Conservation (phyloP, 2,888 invertebrate species). For the Philonicus albiceps region DNA sequence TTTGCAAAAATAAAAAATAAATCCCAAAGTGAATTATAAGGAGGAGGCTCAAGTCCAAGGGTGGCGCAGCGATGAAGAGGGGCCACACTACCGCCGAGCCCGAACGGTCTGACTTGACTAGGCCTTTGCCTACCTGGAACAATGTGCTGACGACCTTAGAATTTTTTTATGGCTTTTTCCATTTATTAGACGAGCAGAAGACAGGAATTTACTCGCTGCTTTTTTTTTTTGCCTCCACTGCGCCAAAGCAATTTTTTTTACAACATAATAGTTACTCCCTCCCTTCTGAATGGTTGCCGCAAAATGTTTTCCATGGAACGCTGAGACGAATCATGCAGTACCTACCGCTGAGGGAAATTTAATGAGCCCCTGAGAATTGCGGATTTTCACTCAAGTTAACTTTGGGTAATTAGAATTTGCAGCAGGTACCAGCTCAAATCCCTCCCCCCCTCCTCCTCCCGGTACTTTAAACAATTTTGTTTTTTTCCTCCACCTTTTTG, state of each 20-base stretch:
- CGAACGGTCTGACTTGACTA: background rate
- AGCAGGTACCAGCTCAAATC: background rate
- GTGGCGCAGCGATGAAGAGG: background rate
- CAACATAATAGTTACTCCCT: background rate
- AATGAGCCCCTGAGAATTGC: conserved; percentile 7
- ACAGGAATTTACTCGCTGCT: background rate
- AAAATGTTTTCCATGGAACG: background rate
- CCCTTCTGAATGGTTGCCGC: background rate
- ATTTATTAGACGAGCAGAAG: conserved; percentile 23
- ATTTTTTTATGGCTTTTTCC: conserved; percentile 8
- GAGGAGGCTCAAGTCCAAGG: background rate
- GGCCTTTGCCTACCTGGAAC: conserved; percentile 1
- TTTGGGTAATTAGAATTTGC: conserved; percentile 22
- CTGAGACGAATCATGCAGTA: background rate
- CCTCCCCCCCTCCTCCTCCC: no score
- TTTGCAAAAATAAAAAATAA: background rate
- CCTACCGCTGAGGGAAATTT: background rate
- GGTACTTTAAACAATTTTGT: no score
- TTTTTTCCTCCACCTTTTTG: background rate
- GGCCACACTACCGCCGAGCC: background rate
- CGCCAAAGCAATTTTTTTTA: background rate
- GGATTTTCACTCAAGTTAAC: conserved; percentile 21
- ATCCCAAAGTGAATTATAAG: background rate
- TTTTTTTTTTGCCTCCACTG: background rate
- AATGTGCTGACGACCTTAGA: conserved; percentile 33